Percentiles rank a stretch among this genome's conserved stretches.
Conservation (phyloP, 2,797 vertebrate species). For the Acrossocheilus fasciatus region DNA sequence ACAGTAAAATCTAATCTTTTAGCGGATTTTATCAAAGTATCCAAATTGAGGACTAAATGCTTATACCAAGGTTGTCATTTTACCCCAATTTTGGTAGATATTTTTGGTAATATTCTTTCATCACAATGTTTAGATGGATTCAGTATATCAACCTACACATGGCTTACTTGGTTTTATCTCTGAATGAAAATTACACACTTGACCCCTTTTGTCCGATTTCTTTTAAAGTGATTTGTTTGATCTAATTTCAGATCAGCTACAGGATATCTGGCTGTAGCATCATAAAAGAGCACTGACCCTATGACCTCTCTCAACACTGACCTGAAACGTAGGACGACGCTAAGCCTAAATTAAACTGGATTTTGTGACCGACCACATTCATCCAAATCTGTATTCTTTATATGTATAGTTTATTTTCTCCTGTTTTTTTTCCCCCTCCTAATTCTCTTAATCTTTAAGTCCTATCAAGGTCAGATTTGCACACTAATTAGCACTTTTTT, state of each 20-base stretch:
- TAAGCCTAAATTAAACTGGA: not conserved
- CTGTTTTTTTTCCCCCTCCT: not conserved
- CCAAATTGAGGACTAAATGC: not conserved
- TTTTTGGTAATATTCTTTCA: not conserved
- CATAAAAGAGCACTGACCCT: constrained; percentile 55
- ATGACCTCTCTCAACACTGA: constrained; percentile 5
- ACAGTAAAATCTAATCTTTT: not conserved
- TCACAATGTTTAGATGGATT: not conserved
- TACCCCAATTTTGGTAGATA: too few relatives aligned
- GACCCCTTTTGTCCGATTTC: not conserved
- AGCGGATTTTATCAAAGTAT: too few relatives aligned
- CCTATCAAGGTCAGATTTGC: not conserved
- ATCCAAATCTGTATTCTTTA: not conserved
- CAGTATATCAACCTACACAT: not conserved
- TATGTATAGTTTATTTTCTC: not conserved
- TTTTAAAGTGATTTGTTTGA: not conserved
- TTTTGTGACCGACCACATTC: not conserved
- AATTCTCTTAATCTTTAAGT: not conserved
- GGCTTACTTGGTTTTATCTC: too few relatives aligned
- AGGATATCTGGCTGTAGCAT: constrained; percentile 77
- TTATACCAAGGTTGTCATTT: too few relatives aligned
- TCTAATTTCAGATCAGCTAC: constrained; percentile 73
- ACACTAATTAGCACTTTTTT: not conserved
- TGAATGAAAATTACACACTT: not conserved
- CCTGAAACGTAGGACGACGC: not conserved